These are phyloP conservation scores for Chascanopsetta lugubris DNA, from an alignment of 2,113 vertebrate genomes.

Conservation along the genomic window DNA sequence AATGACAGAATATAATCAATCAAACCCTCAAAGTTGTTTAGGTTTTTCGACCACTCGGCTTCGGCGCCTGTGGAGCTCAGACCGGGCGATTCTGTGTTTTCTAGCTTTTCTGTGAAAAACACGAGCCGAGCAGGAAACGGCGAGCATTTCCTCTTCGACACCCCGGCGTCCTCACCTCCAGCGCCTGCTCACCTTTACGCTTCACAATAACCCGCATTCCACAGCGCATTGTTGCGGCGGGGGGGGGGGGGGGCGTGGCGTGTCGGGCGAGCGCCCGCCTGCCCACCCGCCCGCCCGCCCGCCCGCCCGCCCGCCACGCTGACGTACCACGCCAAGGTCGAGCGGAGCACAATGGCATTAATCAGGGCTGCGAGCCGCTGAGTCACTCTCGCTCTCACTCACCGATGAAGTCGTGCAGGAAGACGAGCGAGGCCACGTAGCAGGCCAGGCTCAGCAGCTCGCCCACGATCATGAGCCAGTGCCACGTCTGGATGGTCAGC, in stretches of 20 bases:
- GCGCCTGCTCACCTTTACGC: constrained; percentile 53
- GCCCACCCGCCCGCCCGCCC: no score
- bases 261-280: no score
- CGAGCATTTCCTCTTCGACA: constrained; percentile 75
- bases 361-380: constrained; percentile 3
- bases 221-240: constrained; percentile 40
- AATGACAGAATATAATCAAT: neutral
- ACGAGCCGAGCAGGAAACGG: constrained; percentile 69
- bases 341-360: constrained; percentile 15
- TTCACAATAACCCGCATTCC: constrained; percentile 54
- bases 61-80: no score
- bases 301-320: constrained; percentile 23
- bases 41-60: no score
- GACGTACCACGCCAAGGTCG: constrained; percentile 63
- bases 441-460: constrained; percentile 95
- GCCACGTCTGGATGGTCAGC: constrained; percentile 95
- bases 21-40: neutral
- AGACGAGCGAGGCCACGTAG: constrained; percentile 95
- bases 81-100: no score
- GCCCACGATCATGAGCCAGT: constrained; percentile 98
- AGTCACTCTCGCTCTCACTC: constrained; percentile 64
- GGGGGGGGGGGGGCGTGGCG: no score
- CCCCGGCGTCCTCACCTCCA: constrained; percentile 15
- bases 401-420: constrained; percentile 97
- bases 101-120: constrained; percentile 59